These are phyloP conservation scores for Agrypnia vestita DNA, from an alignment of 1,140 invertebrate species.

Conservation along the genomic window DNA sequence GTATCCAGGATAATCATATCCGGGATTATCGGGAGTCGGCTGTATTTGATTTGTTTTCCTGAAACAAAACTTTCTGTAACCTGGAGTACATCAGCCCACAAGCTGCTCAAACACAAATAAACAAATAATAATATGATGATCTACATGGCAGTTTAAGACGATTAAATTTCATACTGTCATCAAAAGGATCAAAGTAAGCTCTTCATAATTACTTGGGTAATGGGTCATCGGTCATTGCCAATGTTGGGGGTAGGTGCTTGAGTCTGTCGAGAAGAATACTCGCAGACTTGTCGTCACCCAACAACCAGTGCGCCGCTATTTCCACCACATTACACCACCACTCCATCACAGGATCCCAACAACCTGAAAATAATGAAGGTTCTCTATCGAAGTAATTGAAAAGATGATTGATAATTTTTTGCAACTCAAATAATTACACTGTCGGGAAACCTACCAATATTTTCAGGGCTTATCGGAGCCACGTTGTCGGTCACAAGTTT, in stretches of 20 bases:
- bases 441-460: slow-evolving; percentile 64
- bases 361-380: slow-evolving; percentile 65
- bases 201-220: slow-evolving; percentile 75
- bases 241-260: slow-evolving; percentile 79
- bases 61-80: too few relatives aligned
- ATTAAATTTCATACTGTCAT: too few relatives aligned
- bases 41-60: too few relatives aligned
- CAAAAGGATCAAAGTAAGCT: too few relatives aligned
- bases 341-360: slow-evolving; percentile 73
- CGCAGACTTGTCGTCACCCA: slow-evolving; percentile 83
- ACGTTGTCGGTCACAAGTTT: slow-evolving; percentile 71
- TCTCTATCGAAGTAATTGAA: background rate
- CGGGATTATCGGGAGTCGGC: too few relatives aligned
- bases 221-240: slow-evolving; percentile 79
- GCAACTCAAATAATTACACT: background rate
- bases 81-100: too few relatives aligned
- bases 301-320: slow-evolving; percentile 88
- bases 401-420: background rate
- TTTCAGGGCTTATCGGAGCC: slow-evolving; percentile 66
- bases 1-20: too few relatives aligned
- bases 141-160: too few relatives aligned
- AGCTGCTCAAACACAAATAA: too few relatives aligned
- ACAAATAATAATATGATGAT: too few relatives aligned
- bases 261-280: slow-evolving; percentile 79
- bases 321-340: slow-evolving; percentile 93